A percentile compares a stretch with the other conserved stretches of the same genome.
Conservation (phyloP, 2,113 vertebrate species). For the Apaloderma vittatum region DNA sequence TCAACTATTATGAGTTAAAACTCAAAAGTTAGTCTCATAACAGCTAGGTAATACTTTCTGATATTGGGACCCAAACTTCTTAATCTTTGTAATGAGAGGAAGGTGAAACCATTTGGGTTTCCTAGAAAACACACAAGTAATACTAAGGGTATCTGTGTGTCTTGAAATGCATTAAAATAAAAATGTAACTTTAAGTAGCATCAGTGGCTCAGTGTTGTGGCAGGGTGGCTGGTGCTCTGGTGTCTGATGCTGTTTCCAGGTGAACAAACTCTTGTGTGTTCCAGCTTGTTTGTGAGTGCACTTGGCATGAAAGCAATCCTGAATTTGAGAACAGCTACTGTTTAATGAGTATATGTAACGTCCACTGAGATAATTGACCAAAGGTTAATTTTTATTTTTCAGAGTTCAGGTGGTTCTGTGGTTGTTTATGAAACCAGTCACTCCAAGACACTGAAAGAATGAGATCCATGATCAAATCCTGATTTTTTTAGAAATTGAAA, state of each 20-base stretch:
- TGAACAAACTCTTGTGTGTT: neutral
- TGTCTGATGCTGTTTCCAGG: neutral
- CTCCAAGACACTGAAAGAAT: neutral
- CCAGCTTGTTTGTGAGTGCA: neutral
- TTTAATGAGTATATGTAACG: neutral
- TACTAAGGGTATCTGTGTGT: neutral
- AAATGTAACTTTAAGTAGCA: neutral
- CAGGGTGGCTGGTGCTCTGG: neutral
- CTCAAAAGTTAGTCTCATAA: neutral
- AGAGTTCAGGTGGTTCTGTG: neutral
- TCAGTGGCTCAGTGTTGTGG: neutral
- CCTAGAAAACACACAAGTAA: neutral
- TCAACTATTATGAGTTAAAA: neutral
- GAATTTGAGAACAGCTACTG: neutral
- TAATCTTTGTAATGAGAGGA: neutral
- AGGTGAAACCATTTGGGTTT: neutral
- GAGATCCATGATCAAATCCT: neutral
- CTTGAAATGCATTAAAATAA: neutral
- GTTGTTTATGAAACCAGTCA: neutral
- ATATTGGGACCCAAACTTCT: neutral
- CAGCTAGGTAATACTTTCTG: neutral
- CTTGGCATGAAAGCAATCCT: neutral
- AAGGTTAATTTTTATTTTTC: neutral
- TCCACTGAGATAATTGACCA: neutral
- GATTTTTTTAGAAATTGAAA: neutral